phyloP scores from a whole-genome alignment of 2,113 vertebrate genomes.

The Larimichthys polyactis region DNA sequence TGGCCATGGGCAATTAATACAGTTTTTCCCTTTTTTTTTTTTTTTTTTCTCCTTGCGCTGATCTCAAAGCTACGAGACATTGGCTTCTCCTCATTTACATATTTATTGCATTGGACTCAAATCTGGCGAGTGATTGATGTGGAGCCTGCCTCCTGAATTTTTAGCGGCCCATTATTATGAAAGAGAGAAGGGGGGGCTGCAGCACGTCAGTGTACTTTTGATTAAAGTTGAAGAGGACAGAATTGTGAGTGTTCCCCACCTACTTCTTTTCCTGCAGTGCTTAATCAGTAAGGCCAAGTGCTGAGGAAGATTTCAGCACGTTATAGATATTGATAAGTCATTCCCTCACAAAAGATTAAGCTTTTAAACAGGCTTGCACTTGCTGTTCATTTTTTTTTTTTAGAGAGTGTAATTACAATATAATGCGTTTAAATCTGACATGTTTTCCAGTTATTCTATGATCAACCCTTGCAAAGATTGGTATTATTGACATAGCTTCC shows the following conservation, averaged over 20 bases:
- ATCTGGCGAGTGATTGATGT: slow-evolving; percentile 99
- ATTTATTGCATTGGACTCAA: slow-evolving; percentile 99
- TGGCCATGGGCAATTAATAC: slow-evolving; percentile 99
- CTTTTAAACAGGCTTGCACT: slow-evolving; percentile 52
- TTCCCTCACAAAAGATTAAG: slow-evolving; percentile 54
- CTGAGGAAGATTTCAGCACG: slow-evolving; percentile 51
- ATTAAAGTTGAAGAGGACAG: slow-evolving; percentile 99
- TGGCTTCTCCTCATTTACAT: slow-evolving; percentile 99
- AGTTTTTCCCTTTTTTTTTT: slow-evolving; percentile 84
- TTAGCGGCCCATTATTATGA: slow-evolving; percentile 99
- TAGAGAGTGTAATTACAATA: slow-evolving; percentile 4
- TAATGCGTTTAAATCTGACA: not conserved
- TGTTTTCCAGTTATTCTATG: not conserved
- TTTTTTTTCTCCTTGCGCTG: slow-evolving; percentile 80
- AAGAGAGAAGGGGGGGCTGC: slow-evolving; percentile 67
- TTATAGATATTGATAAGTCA: slow-evolving; percentile 59
- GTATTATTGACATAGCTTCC: not conserved
- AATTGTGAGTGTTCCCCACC: slow-evolving; percentile 85
- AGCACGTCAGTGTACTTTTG: slow-evolving; percentile 96
- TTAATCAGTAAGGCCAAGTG: slow-evolving; percentile 65
- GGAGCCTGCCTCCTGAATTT: slow-evolving; percentile 99
- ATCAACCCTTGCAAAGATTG: not conserved
- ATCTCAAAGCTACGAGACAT: slow-evolving; percentile 98
- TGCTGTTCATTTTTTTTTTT: slow-evolving; percentile 20
- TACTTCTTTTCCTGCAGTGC: slow-evolving; percentile 62